Conservation (phyloP, 2,797 vertebrate species). For the Coregonus sp. region DNA sequence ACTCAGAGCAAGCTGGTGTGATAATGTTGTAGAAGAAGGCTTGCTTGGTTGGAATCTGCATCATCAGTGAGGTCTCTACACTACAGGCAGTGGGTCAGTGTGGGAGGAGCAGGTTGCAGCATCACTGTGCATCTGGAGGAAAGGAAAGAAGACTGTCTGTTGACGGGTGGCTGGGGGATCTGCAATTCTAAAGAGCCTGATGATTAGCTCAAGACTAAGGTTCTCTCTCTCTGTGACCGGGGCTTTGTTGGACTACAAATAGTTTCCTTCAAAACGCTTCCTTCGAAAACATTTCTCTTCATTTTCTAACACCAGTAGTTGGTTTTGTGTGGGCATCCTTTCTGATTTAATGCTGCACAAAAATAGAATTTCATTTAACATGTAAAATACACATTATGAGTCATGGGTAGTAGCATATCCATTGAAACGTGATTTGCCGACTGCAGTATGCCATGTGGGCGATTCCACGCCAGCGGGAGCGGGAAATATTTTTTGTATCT, state of each 20-base stretch:
- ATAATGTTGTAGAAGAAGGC: neutral
- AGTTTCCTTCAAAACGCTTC: slow-evolving; percentile 56
- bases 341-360: neutral
- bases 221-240: slow-evolving; percentile 46
- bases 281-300: slow-evolving; percentile 36
- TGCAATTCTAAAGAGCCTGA: slow-evolving; percentile 53
- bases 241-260: slow-evolving; percentile 61
- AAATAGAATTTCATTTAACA: slow-evolving; percentile 1
- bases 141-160: slow-evolving; percentile 48
- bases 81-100: slow-evolving; percentile 15
- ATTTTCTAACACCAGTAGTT: slow-evolving; percentile 5
- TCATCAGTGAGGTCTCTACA: too few species aligned
- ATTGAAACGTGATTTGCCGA: slow-evolving; percentile 1
- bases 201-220: slow-evolving; percentile 55
- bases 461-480: too few species aligned
- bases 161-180: slow-evolving; percentile 38
- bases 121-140: slow-evolving; percentile 43
- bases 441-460: neutral
- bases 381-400: neutral
- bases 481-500: too few species aligned
- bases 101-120: slow-evolving; percentile 20
- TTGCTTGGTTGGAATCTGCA: neutral
- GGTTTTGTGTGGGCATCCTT: neutral
- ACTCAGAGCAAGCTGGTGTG: neutral
- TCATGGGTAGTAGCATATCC: neutral